These are phyloP conservation scores for Saxidomus purpurata DNA, from an alignment of 1,140 invertebrate species.

Conservation along the genomic window DNA sequence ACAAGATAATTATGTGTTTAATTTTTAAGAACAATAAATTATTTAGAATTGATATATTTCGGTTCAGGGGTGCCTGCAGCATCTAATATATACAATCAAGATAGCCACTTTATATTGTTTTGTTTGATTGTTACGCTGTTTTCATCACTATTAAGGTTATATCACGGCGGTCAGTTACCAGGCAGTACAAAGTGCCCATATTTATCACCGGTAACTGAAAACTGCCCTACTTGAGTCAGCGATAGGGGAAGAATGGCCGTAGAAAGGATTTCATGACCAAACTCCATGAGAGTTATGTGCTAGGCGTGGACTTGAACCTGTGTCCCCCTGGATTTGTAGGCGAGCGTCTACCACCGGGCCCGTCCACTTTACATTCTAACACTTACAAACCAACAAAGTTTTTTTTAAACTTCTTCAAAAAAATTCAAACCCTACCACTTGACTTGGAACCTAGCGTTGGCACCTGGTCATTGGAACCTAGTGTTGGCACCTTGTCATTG, in stretches of 20 bases:
- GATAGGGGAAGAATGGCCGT: slow-evolving; percentile 43
- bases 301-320: slow-evolving; percentile 45
- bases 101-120: slow-evolving; percentile 47
- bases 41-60: slow-evolving; percentile 48
- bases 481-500: slow-evolving; percentile 43
- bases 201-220: slow-evolving; percentile 49
- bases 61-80: slow-evolving; percentile 48
- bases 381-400: slow-evolving; percentile 45
- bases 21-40: slow-evolving; percentile 51
- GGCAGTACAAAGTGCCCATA: slow-evolving; percentile 43
- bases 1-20: slow-evolving; percentile 43
- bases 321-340: slow-evolving; percentile 42
- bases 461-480: slow-evolving; percentile 48
- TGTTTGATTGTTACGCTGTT: slow-evolving; percentile 48
- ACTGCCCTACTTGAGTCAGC: slow-evolving; percentile 41
- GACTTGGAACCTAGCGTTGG: slow-evolving; percentile 49
- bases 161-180: slow-evolving; percentile 47
- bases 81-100: slow-evolving; percentile 49
- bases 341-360: slow-evolving; percentile 34
- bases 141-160: slow-evolving; percentile 47
- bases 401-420: slow-evolving; percentile 49
- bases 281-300: slow-evolving; percentile 47
- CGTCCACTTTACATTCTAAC: slow-evolving; percentile 37
- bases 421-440: slow-evolving; percentile 43
- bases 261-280: slow-evolving; percentile 49